phyloP scores from a whole-genome alignment of 1,140 invertebrate species.

The Gonatopus flavifemur region DNA sequence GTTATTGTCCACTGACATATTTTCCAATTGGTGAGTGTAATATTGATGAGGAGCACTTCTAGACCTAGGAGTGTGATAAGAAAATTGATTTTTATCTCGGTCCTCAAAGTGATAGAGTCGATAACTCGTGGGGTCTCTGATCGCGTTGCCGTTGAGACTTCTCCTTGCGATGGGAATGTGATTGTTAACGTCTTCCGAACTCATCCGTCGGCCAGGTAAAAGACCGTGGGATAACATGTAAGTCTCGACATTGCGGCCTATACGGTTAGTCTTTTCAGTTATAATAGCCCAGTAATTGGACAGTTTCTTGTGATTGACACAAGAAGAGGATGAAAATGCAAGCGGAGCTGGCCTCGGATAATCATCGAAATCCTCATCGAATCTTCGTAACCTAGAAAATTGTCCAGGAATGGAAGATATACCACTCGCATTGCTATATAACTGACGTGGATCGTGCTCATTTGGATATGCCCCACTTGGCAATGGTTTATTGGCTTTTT shows the following conservation, averaged over 20 bases:
- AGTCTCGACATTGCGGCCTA: conserved; percentile 38
- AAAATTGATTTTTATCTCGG: too few relatives aligned
- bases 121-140: too few relatives aligned
- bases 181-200: conserved; percentile 11
- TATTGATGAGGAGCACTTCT: too few relatives aligned
- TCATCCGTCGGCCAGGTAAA: conserved; percentile 13
- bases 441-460: conserved; percentile 43
- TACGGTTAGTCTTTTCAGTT: conserved; percentile 45
- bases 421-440: conserved; percentile 35
- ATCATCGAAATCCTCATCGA: too few relatives aligned
- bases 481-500: conserved; percentile 51
- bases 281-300: conserved; percentile 47
- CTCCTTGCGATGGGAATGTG: background rate
- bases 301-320: conserved; percentile 29
- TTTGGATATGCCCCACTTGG: conserved; percentile 51
- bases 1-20: too few relatives aligned
- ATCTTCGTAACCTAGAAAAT: too few relatives aligned
- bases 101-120: background rate
- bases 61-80: too few relatives aligned
- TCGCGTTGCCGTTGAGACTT: conserved; percentile 15
- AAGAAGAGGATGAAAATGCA: too few relatives aligned
- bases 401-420: too few relatives aligned
- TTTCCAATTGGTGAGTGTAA: too few relatives aligned
- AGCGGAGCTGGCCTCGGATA: too few relatives aligned
- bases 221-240: conserved; percentile 34